Conservation (phyloP, 2,888 invertebrate species). For the Saturnia pavonia region DNA sequence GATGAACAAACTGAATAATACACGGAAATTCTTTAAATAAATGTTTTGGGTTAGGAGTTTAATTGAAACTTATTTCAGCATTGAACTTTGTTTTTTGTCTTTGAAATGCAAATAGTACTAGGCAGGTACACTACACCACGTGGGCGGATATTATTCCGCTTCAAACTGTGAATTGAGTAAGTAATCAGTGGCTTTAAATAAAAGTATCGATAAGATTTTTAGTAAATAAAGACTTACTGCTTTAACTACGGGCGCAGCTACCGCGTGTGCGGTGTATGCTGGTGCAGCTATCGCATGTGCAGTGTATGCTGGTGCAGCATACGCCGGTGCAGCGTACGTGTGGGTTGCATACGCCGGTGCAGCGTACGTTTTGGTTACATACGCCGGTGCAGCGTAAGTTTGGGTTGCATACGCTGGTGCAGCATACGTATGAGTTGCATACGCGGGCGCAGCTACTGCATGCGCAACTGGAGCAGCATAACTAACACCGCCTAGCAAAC, state of each 20-base stretch:
- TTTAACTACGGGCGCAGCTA: conserved; percentile 49
- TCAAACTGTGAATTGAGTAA: conserved; percentile 36
- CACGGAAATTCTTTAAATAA: too few species aligned
- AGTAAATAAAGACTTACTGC: conserved; percentile 13
- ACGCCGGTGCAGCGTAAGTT: conserved; percentile 30
- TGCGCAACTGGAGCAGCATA: conserved; percentile 28
- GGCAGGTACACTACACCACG: too few species aligned
- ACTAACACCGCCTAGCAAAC: conserved; percentile 47
- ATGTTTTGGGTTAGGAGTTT: too few species aligned
- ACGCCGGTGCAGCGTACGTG: conserved; percentile 40
- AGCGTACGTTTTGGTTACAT: conserved; percentile 31
- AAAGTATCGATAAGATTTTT: not conserved
- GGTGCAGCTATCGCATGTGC: conserved; percentile 47
- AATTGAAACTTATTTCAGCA: too few species aligned
- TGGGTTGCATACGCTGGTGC: conserved; percentile 33
- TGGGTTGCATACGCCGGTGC: conserved; percentile 35
- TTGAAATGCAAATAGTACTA: too few species aligned
- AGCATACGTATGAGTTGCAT: conserved; percentile 34
- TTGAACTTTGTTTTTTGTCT: too few species aligned
- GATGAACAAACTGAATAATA: too few species aligned
- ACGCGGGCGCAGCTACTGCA: conserved; percentile 40
- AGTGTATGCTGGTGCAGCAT: conserved; percentile 48
- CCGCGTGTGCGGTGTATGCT: conserved; percentile 35
- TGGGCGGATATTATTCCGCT: too few species aligned
- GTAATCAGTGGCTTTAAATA: not conserved